A percentile compares a stretch with the other conserved stretches of the same genome.
phyloP scores from a whole-genome alignment of 2,888 invertebrate species.

The Nebria salina region DNA sequence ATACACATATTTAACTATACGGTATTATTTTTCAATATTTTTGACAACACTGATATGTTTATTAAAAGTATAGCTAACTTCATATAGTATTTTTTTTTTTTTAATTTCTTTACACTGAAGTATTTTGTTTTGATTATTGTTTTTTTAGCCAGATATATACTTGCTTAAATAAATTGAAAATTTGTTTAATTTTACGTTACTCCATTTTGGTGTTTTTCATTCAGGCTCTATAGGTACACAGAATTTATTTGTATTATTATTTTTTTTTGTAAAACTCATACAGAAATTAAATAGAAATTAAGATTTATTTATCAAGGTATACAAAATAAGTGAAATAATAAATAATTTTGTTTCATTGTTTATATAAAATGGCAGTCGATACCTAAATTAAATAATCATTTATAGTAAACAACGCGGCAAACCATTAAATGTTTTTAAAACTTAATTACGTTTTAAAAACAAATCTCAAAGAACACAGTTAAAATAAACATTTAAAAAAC shows the following conservation, averaged over 20 bases:
- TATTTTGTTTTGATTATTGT: constrained; percentile 33
- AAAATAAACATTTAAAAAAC: constrained; percentile 15
- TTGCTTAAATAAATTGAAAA: constrained; percentile 31
- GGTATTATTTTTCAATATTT: constrained; percentile 30
- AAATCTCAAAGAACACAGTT: constrained; percentile 23
- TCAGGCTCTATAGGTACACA: constrained; percentile 40
- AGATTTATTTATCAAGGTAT: constrained; percentile 45
- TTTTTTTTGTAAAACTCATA: constrained; percentile 17
- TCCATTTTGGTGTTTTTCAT: constrained; percentile 34
- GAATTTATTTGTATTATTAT: constrained; percentile 38
- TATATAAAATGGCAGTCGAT: constrained; percentile 44
- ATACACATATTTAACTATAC: constrained; percentile 41
- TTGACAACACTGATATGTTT: constrained; percentile 47
- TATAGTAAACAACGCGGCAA: constrained; percentile 25
- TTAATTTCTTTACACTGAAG: constrained; percentile 28
- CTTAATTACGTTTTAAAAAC: constrained; percentile 24
- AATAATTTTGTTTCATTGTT: constrained; percentile 32
- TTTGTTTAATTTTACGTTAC: background rate
- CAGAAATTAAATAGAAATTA: constrained; percentile 36
- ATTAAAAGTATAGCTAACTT: constrained; percentile 41
- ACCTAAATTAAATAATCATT: constrained; percentile 28
- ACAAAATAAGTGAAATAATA: constrained; percentile 36
- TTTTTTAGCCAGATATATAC: constrained; percentile 35
- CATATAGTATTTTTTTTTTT: constrained; percentile 11
- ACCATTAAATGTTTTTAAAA: constrained; percentile 37